phyloP scores from a whole-genome alignment of 37 sponge, comb jelly and placozoan genomes.

The Cliona cf. orientalis region DNA sequence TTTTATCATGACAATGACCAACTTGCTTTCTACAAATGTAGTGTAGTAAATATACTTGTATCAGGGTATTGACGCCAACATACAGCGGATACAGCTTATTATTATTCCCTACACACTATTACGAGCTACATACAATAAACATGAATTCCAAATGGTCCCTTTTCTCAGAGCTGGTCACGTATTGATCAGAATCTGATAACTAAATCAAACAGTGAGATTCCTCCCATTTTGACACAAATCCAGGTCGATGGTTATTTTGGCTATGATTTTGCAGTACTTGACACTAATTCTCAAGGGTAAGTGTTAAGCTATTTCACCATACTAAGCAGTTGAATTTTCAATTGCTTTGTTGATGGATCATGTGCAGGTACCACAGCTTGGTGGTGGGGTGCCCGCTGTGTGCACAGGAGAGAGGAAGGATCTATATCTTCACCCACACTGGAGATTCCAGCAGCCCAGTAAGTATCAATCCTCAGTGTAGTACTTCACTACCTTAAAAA shows the following conservation, averaged over 20 bases:
- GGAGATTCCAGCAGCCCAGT: slow-evolving; percentile 18
- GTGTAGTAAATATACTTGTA: no score
- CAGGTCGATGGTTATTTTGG: slow-evolving; percentile 63
- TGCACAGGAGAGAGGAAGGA: slow-evolving; percentile 52
- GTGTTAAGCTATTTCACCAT: background rate
- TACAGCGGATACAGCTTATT: no score
- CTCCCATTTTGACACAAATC: no score
- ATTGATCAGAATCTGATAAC: no score
- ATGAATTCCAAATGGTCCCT: no score
- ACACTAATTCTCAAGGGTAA: background rate
- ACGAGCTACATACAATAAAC: no score
- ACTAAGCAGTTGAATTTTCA: background rate
- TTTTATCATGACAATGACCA: no score
- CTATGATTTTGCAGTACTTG: slow-evolving; percentile 47
- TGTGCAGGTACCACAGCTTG: slow-evolving; percentile 57
- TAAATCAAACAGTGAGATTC: no score
- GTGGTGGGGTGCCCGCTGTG: slow-evolving; percentile 85
- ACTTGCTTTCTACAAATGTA: no score
- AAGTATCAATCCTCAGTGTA: slow-evolving; percentile 10
- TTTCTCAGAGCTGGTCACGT: no score
- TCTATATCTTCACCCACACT: slow-evolving; percentile 55
- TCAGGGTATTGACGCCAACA: no score
- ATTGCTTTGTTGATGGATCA: background rate
- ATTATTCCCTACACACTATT: no score
- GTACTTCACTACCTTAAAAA: background rate